These are phyloP conservation scores for Toxostoma redivivum DNA, from an alignment of 2,113 vertebrate genomes.

Conservation along the genomic window DNA sequence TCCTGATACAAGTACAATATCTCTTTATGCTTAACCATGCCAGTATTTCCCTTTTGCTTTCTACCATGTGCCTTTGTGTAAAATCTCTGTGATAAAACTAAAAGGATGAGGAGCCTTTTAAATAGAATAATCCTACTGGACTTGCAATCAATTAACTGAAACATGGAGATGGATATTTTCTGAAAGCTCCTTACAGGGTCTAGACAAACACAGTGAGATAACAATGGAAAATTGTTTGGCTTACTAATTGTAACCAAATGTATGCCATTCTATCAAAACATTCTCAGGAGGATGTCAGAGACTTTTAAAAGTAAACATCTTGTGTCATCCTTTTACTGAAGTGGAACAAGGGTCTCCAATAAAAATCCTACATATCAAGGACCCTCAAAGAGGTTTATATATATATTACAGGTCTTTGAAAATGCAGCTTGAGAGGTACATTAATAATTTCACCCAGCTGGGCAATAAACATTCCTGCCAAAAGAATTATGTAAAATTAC, in stretches of 20 bases:
- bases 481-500: conserved; percentile 73
- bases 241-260: conserved; percentile 70
- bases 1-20: background rate
- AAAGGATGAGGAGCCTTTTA: background rate
- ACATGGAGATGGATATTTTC: background rate
- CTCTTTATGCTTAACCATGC: background rate
- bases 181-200: conserved; percentile 18
- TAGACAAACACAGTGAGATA: conserved; percentile 59
- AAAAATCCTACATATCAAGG: conserved; percentile 54
- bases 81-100: conserved; percentile 5
- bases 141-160: conserved; percentile 25
- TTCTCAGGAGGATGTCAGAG: conserved; percentile 59
- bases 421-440: conserved; percentile 69
- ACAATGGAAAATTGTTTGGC: conserved; percentile 64
- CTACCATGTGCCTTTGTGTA: background rate
- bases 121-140: conserved; percentile 1
- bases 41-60: conserved; percentile 2
- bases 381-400: conserved; percentile 30
- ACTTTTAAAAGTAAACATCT: conserved; percentile 56
- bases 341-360: conserved; percentile 30
- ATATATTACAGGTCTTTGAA: conserved; percentile 65
- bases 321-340: conserved; percentile 64
- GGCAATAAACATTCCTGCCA: conserved; percentile 78
- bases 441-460: conserved; percentile 76
- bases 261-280: conserved; percentile 61